A percentile compares a stretch with the other conserved stretches of the same genome.
These are phyloP conservation scores for Acestrorhynchus altus DNA, from an alignment of 2,797 vertebrate genomes.

Conservation along the genomic window DNA sequence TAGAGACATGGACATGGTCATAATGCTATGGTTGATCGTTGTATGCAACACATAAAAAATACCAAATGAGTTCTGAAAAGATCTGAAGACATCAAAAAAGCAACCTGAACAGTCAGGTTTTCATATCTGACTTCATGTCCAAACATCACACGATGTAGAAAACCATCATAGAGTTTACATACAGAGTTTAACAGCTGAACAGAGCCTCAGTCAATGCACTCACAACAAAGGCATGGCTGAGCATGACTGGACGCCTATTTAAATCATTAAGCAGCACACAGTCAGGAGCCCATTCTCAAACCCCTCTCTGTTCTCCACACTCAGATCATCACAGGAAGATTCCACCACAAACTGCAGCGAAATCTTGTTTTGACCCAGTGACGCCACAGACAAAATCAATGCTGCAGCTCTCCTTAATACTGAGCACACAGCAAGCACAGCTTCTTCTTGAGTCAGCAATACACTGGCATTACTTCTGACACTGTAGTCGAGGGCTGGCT, in stretches of 20 bases:
- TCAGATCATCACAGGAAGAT: constrained; percentile 20
- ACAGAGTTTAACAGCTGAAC: constrained; percentile 24
- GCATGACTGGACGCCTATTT: constrained; percentile 38
- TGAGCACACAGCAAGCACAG: background rate
- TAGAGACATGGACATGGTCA: no score
- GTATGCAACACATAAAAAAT: no score
- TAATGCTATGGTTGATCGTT: no score
- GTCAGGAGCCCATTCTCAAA: constrained; percentile 39
- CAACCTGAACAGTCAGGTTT: background rate
- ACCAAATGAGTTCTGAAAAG: no score
- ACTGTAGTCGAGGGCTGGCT: background rate
- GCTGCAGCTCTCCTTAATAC: background rate
- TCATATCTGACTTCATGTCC: background rate
- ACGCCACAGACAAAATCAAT: constrained; percentile 15
- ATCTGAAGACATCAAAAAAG: no score
- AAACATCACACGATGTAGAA: background rate
- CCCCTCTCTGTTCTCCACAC: constrained; percentile 45
- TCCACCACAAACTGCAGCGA: constrained; percentile 32
- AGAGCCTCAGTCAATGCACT: constrained; percentile 17
- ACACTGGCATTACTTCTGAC: background rate
- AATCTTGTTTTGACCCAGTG: constrained; percentile 41
- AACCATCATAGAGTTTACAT: constrained; percentile 7
- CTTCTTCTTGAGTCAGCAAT: background rate
- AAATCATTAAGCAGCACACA: constrained; percentile 37
- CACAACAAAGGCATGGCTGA: constrained; percentile 9